Conservation (phyloP, 2,888 invertebrate species). For the Orthosia gothica region DNA sequence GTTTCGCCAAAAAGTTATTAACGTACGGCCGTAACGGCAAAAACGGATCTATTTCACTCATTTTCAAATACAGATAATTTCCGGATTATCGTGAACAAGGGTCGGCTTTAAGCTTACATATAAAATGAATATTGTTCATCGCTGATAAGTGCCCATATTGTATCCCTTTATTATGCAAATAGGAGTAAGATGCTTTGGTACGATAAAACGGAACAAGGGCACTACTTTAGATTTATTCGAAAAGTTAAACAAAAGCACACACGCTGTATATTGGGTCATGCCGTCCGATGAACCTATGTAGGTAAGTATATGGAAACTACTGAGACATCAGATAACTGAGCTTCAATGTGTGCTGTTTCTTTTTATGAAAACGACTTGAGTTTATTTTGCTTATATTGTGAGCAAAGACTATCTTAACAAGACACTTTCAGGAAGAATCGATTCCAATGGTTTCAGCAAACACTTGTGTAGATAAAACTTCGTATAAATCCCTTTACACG, state of each 20-base stretch:
- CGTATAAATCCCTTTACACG: no score
- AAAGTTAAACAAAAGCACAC: constrained; percentile 65
- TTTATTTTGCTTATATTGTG: neutral
- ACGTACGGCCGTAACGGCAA: constrained; percentile 47
- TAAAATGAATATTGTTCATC: constrained; percentile 66
- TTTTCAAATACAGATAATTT: constrained; percentile 60
- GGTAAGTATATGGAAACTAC: constrained; percentile 11
- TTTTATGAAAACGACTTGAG: neutral
- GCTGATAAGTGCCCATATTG: constrained; percentile 66
- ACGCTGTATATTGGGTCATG: constrained; percentile 36
- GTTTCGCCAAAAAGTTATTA: constrained; percentile 53
- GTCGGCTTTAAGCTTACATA: constrained; percentile 55
- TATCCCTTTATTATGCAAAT: constrained; percentile 70
- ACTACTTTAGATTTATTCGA: constrained; percentile 64
- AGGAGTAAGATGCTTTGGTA: constrained; percentile 55
- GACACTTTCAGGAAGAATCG: neutral
- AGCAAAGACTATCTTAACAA: neutral
- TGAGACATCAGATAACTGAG: constrained; percentile 24
- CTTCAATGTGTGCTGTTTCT: neutral
- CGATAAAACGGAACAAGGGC: constrained; percentile 60
- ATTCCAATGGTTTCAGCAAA: neutral
- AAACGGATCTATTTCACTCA: constrained; percentile 60
- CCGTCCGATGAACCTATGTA: constrained; percentile 16
- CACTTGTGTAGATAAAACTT: neutral
- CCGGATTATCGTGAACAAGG: constrained; percentile 59